Base-by-base conservation (phyloP, 2,888 invertebrate species). In the Sthenelais limicola region DNA sequence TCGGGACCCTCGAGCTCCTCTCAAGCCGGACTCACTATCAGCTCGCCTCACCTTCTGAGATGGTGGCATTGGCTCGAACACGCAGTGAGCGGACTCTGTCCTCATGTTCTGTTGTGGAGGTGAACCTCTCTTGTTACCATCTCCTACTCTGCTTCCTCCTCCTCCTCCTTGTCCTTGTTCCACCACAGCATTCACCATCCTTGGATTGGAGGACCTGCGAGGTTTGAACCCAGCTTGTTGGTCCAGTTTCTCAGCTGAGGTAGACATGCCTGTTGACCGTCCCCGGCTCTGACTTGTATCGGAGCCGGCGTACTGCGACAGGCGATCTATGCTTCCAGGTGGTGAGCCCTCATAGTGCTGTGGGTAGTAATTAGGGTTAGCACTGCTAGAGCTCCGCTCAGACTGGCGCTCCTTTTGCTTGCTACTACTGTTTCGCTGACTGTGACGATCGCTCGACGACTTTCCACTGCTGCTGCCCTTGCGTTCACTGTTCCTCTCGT, bases 271-370 rank as follows among this genome's bases (percentile, higher is more conserved):
- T 62, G 62, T 62, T 18, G 43, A 9, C 62, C 38, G 62, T 1
- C 62, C 38, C 38, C 38, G 62, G 62, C 15, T 12, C 62, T 62
- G 62, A 43, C 62, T 62, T 43, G 43, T 21, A 21, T 35, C 35
- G 1, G 38, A 35, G 24, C 38, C 62, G 15, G 12, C n/a, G 21
- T 62, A 35, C 62, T 62, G 62, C 38, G 62, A 62, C 62, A 62
- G 62, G 62, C 62, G 62, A 24, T 62, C 62, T 62, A 62, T 62
- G 62, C 62, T 62, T n/a, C 62, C 62, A 26, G 62, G 62, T 24
- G 62, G 62, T 15, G 62, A 62, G 62, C 62, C 62, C 62, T 62
- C 62, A 28, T 62, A 62, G 56, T 56, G 56, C 56, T 4, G 56
- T 4, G 28, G 56, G 24, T 33, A 33, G 24, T 21, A 2, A 21